phyloP scores from a whole-genome alignment of 2,113 vertebrate genomes.

The Podarcis cretensis region DNA sequence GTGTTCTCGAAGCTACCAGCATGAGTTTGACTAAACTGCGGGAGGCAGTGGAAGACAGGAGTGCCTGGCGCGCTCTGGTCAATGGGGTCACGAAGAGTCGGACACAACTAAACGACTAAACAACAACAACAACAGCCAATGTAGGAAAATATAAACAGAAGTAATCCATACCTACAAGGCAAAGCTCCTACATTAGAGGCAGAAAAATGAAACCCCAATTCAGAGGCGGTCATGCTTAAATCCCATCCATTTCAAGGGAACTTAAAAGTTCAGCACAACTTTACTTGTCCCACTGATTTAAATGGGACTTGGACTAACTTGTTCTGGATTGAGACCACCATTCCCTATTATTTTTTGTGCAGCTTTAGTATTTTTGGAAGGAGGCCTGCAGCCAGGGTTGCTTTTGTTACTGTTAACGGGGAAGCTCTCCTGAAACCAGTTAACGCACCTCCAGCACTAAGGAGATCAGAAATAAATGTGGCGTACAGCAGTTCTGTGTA shows the following conservation, averaged over 20 bases:
- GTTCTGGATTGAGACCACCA: not conserved
- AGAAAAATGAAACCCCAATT: not conserved
- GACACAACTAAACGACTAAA: too few relatives aligned
- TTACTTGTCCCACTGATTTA: not conserved
- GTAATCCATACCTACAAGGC: not conserved
- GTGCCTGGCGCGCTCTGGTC: too few relatives aligned
- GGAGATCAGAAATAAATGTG: conserved; percentile 5
- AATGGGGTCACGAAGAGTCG: too few relatives aligned
- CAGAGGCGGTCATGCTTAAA: not conserved
- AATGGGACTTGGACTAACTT: not conserved
- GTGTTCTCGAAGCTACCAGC: too few relatives aligned
- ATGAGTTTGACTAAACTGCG: too few relatives aligned
- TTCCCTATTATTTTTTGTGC: not conserved
- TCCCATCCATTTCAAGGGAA: not conserved
- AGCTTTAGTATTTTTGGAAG: not conserved
- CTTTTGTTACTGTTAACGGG: not conserved
- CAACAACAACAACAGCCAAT: too few relatives aligned
- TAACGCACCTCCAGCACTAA: not conserved
- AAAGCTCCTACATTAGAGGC: not conserved
- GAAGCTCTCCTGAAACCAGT: not conserved
- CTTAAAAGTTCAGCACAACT: not conserved
- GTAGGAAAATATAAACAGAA: not conserved
- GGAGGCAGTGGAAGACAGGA: too few relatives aligned
- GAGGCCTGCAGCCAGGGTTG: not conserved
- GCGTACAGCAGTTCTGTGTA: conserved; percentile 7